phyloP scores from a whole-genome alignment of 2,113 vertebrate genomes.

The Carlito syrichta region DNA sequence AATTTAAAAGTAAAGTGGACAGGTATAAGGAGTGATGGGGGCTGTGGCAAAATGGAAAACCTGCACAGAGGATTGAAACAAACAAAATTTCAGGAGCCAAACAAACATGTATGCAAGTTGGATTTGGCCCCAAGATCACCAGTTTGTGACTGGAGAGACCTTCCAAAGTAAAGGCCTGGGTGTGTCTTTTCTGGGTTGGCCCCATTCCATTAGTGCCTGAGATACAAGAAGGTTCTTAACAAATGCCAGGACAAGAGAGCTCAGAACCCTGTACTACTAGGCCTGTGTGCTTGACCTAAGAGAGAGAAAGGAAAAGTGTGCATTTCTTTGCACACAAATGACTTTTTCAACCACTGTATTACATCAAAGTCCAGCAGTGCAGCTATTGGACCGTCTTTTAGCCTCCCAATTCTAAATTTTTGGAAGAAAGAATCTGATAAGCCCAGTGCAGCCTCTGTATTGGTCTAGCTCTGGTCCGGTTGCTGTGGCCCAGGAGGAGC shows the following conservation, averaged over 20 bases:
- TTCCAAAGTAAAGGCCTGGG: neutral
- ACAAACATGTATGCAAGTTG: neutral
- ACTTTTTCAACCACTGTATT: neutral
- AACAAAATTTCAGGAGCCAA: neutral
- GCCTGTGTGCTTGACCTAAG: neutral
- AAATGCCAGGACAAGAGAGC: neutral
- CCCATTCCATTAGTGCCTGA: neutral
- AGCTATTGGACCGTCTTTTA: neutral
- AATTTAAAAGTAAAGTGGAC: neutral
- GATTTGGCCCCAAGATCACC: neutral
- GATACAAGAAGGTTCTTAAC: neutral
- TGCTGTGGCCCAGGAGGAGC: neutral
- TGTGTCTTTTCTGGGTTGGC: neutral
- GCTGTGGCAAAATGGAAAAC: neutral
- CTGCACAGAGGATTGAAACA: neutral
- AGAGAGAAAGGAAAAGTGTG: neutral
- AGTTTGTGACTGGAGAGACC: neutral
- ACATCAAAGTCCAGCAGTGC: neutral
- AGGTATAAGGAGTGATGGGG: neutral
- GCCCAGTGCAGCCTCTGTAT: neutral
- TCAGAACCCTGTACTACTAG: neutral
- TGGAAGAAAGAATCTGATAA: neutral
- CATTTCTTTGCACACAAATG: neutral
- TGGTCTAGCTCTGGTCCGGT: neutral
- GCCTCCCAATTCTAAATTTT: neutral